Evolutionary conservation across 2,113 vertebrate genomes (phyloP), one percentile per base, ranked within the genome.

Genomic region (Cavia porcellus): DNA sequence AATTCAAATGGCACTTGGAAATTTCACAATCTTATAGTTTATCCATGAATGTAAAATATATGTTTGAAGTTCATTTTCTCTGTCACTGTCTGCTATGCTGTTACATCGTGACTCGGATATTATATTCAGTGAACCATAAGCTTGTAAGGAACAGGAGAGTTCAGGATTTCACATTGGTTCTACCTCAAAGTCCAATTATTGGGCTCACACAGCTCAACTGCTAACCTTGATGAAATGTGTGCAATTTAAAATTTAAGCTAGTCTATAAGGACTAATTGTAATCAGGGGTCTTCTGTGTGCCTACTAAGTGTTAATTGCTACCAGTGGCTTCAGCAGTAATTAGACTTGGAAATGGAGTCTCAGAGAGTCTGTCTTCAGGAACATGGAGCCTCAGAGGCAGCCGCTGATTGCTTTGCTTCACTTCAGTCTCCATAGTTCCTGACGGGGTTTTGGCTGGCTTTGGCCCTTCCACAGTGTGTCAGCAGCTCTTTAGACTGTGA

Each of bases 241-340:
- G 66, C 22, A 86, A 79, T 95, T 91, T 94, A 74, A 80, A 94
- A 84, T 82, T 92, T 90, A 90, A 91, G 77, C 47, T 74, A 7
- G 79, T 82, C 47, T 74, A 0, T 66, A 75, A 84, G 30, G 57
- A 7, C 52, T 96, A 70, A 87, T 81, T 96, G 55, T 83, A 95
- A 86, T 86, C 64, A 83, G 45, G 87, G 59, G 22, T 86, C 22
- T 86, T 85, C 82, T 93, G 47, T 90, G 61, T 94, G 64, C 93
- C 96, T 95, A 95, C 96, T 96, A 94, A 55, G 96, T 86, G 72
- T 94, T 95, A 93, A 88, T 95, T 90, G 70, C n/a, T 92, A 95
- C 62, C 61, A 50, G 1, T 79, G 38, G 70, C 42, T 94, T 84
- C 81, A 47, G 28, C 9, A 2, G 30, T 75, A 81, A 92, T 55